Conservation (phyloP, 1,140 invertebrate genomes). For the Macrocentrus cingulum region DNA sequence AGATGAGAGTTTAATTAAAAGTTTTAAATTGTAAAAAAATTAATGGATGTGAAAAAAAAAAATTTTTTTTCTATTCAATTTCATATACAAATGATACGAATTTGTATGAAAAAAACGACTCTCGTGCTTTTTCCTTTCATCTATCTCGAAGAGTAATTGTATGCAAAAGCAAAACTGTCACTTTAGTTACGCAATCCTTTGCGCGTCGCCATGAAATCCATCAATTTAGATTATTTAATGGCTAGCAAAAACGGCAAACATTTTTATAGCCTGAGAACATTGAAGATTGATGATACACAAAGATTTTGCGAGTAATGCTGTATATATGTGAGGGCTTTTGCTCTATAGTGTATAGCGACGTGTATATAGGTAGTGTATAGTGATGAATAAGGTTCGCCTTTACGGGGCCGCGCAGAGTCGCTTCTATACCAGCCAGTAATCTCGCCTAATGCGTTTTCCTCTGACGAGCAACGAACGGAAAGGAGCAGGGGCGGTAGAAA, state of each 20-base stretch:
- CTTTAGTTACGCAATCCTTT: constrained; percentile 1
- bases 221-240: constrained; percentile 17
- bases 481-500: constrained; percentile 1
- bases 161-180: not conserved
- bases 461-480: constrained; percentile 9
- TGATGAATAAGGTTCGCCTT: constrained; percentile 17
- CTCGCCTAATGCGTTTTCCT: constrained; percentile 19
- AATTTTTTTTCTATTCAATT: too few relatives aligned
- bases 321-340: too few relatives aligned
- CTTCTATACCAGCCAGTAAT: constrained; percentile 9
- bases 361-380: too few relatives aligned
- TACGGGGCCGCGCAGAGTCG: not conserved
- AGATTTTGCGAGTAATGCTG: constrained; percentile 10
- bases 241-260: constrained; percentile 14
- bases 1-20: too few relatives aligned
- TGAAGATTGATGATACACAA: constrained; percentile 20
- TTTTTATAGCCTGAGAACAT: constrained; percentile 14
- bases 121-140: not conserved
- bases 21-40: too few relatives aligned
- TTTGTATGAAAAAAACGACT: too few relatives aligned
- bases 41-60: too few relatives aligned
- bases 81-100: too few relatives aligned
- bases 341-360: too few relatives aligned
- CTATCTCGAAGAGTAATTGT: not conserved
- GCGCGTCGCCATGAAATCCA: not conserved